Evolutionary conservation across 2,888 invertebrate genomes (phyloP).

Genomic region (Pollenia amentaria): DNA sequence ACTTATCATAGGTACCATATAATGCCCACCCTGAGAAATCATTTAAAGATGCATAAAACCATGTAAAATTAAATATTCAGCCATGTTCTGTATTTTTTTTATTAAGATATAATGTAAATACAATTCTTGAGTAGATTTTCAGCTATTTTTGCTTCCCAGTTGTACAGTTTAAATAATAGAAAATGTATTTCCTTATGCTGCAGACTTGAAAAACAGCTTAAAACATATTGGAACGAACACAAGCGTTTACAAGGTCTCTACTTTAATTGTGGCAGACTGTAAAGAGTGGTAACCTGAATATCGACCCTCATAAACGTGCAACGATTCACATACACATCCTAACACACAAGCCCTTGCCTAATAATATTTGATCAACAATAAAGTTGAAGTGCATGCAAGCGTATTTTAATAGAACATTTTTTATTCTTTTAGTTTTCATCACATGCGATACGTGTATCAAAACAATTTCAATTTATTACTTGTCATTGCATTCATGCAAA

Average conservation of each 20-base stretch:
- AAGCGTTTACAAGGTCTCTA: background rate
- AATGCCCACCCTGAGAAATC: too few species aligned
- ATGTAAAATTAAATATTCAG: too few species aligned
- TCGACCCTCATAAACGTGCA: too few species aligned
- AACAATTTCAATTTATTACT: slow-evolving; percentile 26
- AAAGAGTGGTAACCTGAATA: background rate
- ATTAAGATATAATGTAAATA: too few species aligned
- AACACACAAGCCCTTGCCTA: background rate
- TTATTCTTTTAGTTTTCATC: slow-evolving; percentile 18
- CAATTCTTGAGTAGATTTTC: background rate
- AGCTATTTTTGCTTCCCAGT: background rate
- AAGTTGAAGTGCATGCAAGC: slow-evolving; percentile 23
- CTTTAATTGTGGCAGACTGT: background rate
- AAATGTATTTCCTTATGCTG: background rate
- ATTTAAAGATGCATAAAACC: too few species aligned
- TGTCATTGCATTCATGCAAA: background rate
- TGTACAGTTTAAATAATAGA: background rate
- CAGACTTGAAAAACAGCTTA: background rate
- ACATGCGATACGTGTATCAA: slow-evolving; percentile 19
- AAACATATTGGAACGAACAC: background rate
- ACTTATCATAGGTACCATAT: too few species aligned
- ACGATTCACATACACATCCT: background rate
- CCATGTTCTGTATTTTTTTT: too few species aligned
- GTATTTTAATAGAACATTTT: slow-evolving; percentile 37
- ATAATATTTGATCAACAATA: slow-evolving; percentile 20